Base-by-base conservation (phyloP, 2,888 invertebrate species). In the Rambutsinella grinnellia region DNA sequence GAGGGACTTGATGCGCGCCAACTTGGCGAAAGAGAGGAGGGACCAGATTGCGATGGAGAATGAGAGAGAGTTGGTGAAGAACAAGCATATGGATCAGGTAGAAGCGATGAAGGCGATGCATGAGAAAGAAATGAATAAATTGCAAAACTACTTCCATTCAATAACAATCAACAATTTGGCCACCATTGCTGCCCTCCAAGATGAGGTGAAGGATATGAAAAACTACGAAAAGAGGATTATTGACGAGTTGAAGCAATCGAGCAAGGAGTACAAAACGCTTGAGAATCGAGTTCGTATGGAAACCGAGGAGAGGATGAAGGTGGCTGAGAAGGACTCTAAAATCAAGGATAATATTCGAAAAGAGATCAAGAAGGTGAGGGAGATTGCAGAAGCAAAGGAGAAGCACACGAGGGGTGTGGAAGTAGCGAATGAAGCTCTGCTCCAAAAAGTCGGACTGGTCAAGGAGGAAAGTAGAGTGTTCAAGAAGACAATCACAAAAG, bases 131-230 rank as follows among this genome's bases (percentile, higher is more conserved):
- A 95, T 96, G 86, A 90, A 91, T 53, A 95, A 97, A 86, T 92
- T 97, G 88, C 97, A 96, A 86, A 94, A 93, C 86, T 97, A 97
- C 87, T 98, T 97, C 85, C 96, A 96, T 85, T 96, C 97, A 84
- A 96, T 97, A 65, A 96, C 96, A 0, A 88, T 96, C 15, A 97
- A 97, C 86, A 97, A 97, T 87, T 89, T 97, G 81, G 94, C 95
- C 0, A 88, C 97, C 1, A 97, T 97, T 75, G 93, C 93, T 85
- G 94, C 94, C 82, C 88, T 97, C 44, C 97, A 97, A 36, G 75
- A 75, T 36, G 76, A 76, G 53, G 27, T 79, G 5, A 60, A 60
- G 23, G 74, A 70, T 28, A 67, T 68, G 69, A 76, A 76, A 47
- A 51, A 65, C 19, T n/a, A n/a, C n/a, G 77, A 80, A 58, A 72